Evolutionary conservation across 2,797 vertebrate genomes (phyloP).

Genomic region (Anomalospiza imberbis): DNA sequence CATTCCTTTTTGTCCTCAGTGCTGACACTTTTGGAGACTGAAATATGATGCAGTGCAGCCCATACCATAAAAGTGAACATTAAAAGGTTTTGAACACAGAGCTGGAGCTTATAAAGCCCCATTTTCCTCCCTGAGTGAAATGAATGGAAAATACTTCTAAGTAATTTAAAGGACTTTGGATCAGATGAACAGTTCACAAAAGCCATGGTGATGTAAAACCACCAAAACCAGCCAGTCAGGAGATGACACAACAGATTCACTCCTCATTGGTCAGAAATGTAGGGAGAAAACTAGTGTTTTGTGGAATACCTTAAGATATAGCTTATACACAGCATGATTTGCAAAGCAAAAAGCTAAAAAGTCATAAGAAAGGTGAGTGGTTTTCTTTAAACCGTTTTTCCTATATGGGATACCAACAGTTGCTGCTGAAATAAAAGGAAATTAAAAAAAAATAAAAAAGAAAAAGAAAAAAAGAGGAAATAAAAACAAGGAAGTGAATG

Average conservation of each 20-base stretch:
- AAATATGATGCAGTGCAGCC: background rate
- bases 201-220: background rate
- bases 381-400: background rate
- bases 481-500: background rate
- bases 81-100: conserved; percentile 16
- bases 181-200: background rate
- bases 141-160: conserved; percentile 8
- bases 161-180: background rate
- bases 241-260: background rate
- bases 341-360: background rate
- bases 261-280: background rate
- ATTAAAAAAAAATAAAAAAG: background rate
- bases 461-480: background rate
- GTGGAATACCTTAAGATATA: background rate
- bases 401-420: background rate
- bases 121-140: background rate
- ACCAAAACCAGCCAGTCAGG: too few relatives aligned
- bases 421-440: background rate
- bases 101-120: background rate
- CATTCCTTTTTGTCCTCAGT: background rate
- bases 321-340: background rate
- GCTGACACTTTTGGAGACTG: background rate
- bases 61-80: background rate
- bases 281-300: background rate
- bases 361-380: background rate